Percentiles rank a stretch among this genome's conserved stretches.
Conservation (phyloP, 2,888 invertebrate genomes). For the Monoplex corrugatus region DNA sequence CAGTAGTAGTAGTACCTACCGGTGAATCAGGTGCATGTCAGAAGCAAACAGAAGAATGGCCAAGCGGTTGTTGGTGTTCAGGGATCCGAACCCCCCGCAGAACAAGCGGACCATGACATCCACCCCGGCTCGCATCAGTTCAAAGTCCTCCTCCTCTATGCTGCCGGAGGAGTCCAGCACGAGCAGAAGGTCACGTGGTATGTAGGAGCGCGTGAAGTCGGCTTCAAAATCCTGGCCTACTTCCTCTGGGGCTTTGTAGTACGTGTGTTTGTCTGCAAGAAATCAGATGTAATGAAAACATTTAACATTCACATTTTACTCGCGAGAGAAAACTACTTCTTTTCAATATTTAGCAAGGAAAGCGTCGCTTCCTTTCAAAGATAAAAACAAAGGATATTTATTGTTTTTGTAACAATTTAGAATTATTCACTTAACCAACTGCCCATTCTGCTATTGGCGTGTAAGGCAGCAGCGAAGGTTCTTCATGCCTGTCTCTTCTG, state of each 20-base stretch:
- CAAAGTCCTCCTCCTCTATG: conserved; percentile 50
- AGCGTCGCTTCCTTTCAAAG: too few relatives aligned
- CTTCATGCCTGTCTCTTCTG: too few relatives aligned
- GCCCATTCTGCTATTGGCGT: too few relatives aligned
- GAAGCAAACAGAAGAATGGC: conserved; percentile 54
- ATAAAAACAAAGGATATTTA: too few relatives aligned
- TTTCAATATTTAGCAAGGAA: too few relatives aligned
- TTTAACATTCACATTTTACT: too few relatives aligned
- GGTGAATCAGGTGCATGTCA: conserved; percentile 28
- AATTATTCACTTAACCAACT: too few relatives aligned
- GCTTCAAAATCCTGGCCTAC: conserved; percentile 41
- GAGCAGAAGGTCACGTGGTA: conserved; percentile 54
- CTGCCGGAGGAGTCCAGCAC: conserved; percentile 53
- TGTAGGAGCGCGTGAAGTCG: conserved; percentile 39
- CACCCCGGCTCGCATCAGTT: conserved; percentile 51
- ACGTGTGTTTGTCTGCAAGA: conserved; percentile 29
- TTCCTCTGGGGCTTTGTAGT: conserved; percentile 34
- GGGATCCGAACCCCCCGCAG: conserved; percentile 53
- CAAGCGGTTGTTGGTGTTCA: conserved; percentile 49
- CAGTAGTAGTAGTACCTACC: too few relatives aligned
- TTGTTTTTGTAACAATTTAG: too few relatives aligned
- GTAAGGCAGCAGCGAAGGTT: too few relatives aligned
- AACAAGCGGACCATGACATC: conserved; percentile 51
- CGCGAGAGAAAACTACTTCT: too few relatives aligned
- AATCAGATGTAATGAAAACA: too few relatives aligned